A percentile compares a stretch with the other conserved stretches of the same genome.
Conservation (phyloP, 1,140 invertebrate genomes). For the Orius laevigatus region DNA sequence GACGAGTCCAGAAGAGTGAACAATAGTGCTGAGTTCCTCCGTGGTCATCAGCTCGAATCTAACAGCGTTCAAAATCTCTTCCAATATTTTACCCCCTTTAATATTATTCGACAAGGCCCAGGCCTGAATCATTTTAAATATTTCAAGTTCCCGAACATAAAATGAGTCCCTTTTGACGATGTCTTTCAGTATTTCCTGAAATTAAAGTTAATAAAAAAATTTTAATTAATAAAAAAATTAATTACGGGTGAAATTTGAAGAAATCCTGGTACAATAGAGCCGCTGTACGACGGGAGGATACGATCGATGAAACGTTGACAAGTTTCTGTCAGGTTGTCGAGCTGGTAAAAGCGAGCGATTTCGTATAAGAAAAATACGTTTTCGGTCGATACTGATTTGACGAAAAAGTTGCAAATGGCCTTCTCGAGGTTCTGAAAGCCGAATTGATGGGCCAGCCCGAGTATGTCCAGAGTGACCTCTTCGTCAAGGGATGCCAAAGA, state of each 20-base stretch:
- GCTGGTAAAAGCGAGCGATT: conserved; percentile 59
- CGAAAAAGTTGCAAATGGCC: conserved; percentile 83
- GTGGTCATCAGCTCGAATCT: conserved; percentile 76
- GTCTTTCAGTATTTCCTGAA: conserved; percentile 55
- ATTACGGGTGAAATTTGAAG: conserved; percentile 64
- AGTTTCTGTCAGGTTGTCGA: conserved; percentile 41
- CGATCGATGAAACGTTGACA: conserved; percentile 67
- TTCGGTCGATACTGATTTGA: conserved; percentile 64
- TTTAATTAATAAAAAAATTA: conserved; percentile 13
- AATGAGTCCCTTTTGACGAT: conserved; percentile 84
- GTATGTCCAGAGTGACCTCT: conserved; percentile 69
- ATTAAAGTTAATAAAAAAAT: conserved; percentile 10
- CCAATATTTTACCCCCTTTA: conserved; percentile 12
- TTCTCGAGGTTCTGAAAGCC: conserved; percentile 84
- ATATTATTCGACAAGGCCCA: conserved; percentile 64
- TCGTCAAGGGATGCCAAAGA: conserved; percentile 67
- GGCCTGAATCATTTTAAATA: conserved; percentile 71
- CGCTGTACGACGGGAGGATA: conserved; percentile 66
- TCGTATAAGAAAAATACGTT: conserved; percentile 91
- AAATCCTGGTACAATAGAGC: conserved; percentile 56
- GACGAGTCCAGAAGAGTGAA: conserved; percentile 69
- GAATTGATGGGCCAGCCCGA: conserved; percentile 86
- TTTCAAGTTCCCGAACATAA: conserved; percentile 87
- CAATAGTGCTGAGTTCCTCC: conserved; percentile 70
- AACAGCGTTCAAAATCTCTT: conserved; percentile 30